Base-by-base conservation (phyloP, 1,140 invertebrate species). In the Coelopa frigida region DNA sequence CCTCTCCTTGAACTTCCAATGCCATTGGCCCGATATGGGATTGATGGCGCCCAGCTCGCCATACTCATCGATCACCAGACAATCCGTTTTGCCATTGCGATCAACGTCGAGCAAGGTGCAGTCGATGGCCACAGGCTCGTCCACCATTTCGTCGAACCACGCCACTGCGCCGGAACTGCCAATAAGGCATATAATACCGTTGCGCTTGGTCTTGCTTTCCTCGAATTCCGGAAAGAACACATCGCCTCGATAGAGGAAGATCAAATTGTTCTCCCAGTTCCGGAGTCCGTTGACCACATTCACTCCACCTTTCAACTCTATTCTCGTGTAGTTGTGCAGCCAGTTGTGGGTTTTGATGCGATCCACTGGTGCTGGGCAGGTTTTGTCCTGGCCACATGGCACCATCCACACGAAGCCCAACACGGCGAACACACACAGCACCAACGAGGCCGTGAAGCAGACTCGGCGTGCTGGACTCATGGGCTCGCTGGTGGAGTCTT, bases 361-460 rank as follows among this genome's bases (percentile, higher is more conserved):
- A 70, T 70, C 66, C 1, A 70, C 61, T 2, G 59, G 68, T 44
- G 68, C 68, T 22, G 77, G 72, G 50, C 84, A 87, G 31, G 77
- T 75, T 3, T 78, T 76, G 48, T 73, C 72, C 51, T 83, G 77
- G 1, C 76, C 74, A 56, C 85, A 87, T 2, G 85, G 85, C 49
- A 87, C 65, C 11, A 81, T 73, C 80, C 85, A 87, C 3, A 88
- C 64, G 61, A 87, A 87, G 51, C 82, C 73, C 10, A 85, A 54
- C 15, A 86, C 77, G 10, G 81, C 83, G 35, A 83, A 69, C 20
- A 85, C 61, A 54, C 84, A 87, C 12, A 84, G 59, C 20, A 85
- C 54, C 46, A 87, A 78, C 7, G 84, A 86, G 10, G 74, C 67
- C 11, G 83, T 65, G 50, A 87, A 83, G 24, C 78, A 80, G 32